Conservation (phyloP, 1,140 invertebrate species). For the Tetragnatha versicolor region DNA sequence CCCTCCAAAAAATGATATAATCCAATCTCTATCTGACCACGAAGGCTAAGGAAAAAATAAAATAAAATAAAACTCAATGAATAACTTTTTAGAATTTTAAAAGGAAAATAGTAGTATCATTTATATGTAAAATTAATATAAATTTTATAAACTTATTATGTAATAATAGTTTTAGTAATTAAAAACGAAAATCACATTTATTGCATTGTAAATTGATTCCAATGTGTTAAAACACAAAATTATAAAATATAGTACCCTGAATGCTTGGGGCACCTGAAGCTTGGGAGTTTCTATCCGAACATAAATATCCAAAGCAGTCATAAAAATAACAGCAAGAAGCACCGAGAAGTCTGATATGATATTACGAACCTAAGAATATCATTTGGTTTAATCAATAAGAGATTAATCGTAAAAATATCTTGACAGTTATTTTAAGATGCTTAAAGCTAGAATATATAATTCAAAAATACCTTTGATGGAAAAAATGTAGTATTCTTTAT, state of each 20-base stretch:
- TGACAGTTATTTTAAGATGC: neutral
- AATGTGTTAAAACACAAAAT: neutral
- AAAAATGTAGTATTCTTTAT: constrained; percentile 60
- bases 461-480: constrained; percentile 58
- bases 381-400: neutral
- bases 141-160: neutral
- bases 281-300: constrained; percentile 65
- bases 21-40: constrained; percentile 61
- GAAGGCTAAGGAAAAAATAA: constrained; percentile 59
- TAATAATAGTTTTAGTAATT: neutral
- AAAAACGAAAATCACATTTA: neutral
- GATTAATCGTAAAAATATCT: neutral
- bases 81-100: neutral
- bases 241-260: constrained; percentile 61
- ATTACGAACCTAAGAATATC: constrained; percentile 60
- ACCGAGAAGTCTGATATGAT: constrained; percentile 67
- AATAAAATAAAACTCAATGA: neutral
- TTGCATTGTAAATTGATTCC: too few species aligned
- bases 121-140: neutral
- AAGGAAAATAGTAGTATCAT: neutral
- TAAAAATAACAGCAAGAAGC: constrained; percentile 65
- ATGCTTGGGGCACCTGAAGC: constrained; percentile 62
- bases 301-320: constrained; percentile 62
- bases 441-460: neutral
- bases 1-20: constrained; percentile 60